Conservation (phyloP, 2,113 vertebrate genomes). For the Nematolebias whitei region DNA sequence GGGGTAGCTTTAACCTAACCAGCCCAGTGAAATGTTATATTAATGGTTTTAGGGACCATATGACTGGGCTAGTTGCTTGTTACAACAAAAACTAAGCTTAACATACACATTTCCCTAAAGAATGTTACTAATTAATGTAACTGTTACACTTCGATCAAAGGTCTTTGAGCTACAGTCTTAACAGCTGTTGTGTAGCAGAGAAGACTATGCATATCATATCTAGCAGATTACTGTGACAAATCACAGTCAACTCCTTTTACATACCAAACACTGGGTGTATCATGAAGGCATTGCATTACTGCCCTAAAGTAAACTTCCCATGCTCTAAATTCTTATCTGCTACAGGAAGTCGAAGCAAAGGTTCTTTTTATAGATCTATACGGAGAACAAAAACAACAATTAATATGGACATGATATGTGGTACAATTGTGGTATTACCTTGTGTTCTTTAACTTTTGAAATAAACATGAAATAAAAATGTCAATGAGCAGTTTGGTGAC, state of each 20-base stretch:
- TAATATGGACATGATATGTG: not conserved
- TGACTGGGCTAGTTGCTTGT: not conserved
- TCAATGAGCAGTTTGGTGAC: not conserved
- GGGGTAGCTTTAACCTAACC: not conserved
- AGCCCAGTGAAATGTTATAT: not conserved
- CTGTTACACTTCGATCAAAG: slow-evolving; percentile 13
- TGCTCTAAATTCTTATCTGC: not conserved
- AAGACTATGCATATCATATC: slow-evolving; percentile 33
- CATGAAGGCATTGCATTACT: slow-evolving; percentile 10
- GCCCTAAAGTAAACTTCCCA: slow-evolving; percentile 26
- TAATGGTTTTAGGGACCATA: not conserved
- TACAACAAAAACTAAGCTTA: not conserved
- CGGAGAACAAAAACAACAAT: not conserved
- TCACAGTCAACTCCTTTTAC: slow-evolving; percentile 50
- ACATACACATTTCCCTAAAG: not conserved
- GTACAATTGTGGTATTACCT: no score
- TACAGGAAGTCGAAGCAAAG: slow-evolving; percentile 1
- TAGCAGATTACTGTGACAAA: slow-evolving; percentile 62
- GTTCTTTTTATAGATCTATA: not conserved
- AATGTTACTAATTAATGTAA: slow-evolving; percentile 4
- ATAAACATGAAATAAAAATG: not conserved
- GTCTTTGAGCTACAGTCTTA: slow-evolving; percentile 3
- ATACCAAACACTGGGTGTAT: slow-evolving; percentile 49
- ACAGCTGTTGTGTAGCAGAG: slow-evolving; percentile 11
- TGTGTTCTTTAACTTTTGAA: not conserved